Conservation (phyloP, 2,888 invertebrate genomes). For the Allacma fusca region DNA sequence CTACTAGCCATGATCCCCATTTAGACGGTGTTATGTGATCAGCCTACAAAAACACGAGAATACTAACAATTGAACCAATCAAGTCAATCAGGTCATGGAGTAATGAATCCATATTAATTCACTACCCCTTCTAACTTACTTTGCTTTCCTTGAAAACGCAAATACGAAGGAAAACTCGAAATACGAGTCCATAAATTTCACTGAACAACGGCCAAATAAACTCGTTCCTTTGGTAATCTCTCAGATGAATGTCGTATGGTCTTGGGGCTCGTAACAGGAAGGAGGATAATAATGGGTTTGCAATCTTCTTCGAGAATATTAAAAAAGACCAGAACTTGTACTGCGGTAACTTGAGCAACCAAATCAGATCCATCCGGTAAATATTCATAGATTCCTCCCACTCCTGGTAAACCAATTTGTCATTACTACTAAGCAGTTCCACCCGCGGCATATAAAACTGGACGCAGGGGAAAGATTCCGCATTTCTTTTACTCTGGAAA, state of each 20-base stretch:
- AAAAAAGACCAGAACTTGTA: conserved; percentile 72
- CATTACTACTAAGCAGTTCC: conserved; percentile 63
- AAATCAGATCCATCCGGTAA: conserved; percentile 74
- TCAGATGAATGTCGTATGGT: conserved; percentile 68
- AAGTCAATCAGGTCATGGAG: conserved; percentile 8
- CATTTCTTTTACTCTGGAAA: conserved; percentile 70
- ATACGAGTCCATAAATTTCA: conserved; percentile 69
- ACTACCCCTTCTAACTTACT: conserved; percentile 66
- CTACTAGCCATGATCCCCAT: conserved; percentile 77
- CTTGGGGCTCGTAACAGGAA: conserved; percentile 79
- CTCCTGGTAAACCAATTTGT: conserved; percentile 70
- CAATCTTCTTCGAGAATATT: conserved; percentile 72
- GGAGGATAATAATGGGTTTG: conserved; percentile 71
- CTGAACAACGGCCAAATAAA: conserved; percentile 70
- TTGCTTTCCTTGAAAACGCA: conserved; percentile 80
- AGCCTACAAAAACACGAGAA: conserved; percentile 56
- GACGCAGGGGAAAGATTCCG: conserved; percentile 69
- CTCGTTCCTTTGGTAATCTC: conserved; percentile 64
- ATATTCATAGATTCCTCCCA: conserved; percentile 74
- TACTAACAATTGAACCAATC: conserved; percentile 16
- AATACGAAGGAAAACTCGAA: conserved; percentile 78
- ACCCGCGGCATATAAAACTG: conserved; percentile 69
- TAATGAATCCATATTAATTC: too few species aligned
- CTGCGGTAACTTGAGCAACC: conserved; percentile 74
- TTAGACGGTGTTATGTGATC: conserved; percentile 73